These are phyloP conservation scores for Sinocyclocheilus grahami DNA, from an alignment of 2,113 vertebrate species.

Conservation along the genomic window DNA sequence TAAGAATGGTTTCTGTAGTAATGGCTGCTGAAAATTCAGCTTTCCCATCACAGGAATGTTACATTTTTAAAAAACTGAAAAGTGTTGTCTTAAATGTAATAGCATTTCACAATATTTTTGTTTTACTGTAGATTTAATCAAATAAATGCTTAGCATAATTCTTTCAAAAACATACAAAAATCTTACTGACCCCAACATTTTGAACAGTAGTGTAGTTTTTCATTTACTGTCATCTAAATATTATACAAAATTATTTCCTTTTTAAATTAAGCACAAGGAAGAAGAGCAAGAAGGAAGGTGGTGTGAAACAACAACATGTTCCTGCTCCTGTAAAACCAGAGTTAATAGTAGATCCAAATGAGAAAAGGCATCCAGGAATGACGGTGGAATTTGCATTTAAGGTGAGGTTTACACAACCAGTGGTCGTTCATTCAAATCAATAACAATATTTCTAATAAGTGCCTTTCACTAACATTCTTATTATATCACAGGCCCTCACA, in stretches of 20 bases:
- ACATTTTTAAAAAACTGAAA: no score
- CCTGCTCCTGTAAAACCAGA: slow-evolving; percentile 43
- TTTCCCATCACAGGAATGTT: no score
- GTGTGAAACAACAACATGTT: neutral
- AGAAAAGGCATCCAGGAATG: slow-evolving; percentile 63
- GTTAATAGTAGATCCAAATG: slow-evolving; percentile 38
- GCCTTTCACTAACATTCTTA: neutral
- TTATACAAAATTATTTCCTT: neutral
- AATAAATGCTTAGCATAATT: no score
- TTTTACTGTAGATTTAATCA: no score
- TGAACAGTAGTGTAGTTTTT: neutral
- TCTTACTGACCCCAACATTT: neutral
- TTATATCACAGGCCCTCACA: slow-evolving; percentile 64
- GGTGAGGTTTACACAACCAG: slow-evolving; percentile 45
- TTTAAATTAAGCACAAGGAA: slow-evolving; percentile 35
- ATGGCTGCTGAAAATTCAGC: no score
- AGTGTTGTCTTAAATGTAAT: no score
- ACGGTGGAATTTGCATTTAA: slow-evolving; percentile 70
- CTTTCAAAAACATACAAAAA: no score
- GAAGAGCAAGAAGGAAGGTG: neutral
- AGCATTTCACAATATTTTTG: no score
- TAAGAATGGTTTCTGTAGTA: no score
- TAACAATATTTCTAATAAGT: neutral
- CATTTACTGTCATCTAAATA: neutral
- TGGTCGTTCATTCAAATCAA: neutral